These are phyloP conservation scores for Oreochromis tanganicae DNA, from an alignment of 2,113 vertebrate genomes.

Conservation along the genomic window DNA sequence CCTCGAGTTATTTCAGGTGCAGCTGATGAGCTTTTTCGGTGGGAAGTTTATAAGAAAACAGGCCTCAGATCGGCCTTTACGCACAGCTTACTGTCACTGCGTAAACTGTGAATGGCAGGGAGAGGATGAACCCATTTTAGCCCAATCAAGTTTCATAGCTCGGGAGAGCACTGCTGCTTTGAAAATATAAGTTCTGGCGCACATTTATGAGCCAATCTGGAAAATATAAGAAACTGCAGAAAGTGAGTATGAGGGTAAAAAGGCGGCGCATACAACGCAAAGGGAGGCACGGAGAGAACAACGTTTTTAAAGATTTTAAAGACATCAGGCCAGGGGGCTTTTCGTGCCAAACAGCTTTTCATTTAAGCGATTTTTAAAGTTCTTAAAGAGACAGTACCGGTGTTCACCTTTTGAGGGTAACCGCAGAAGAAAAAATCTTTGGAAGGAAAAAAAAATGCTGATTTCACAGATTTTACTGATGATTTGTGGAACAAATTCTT, in stretches of 20 bases:
- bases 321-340: background rate
- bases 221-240: background rate
- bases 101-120: background rate
- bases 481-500: background rate
- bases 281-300: background rate
- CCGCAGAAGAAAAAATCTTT: background rate
- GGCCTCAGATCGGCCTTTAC: slow-evolving; percentile 15
- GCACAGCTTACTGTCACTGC: background rate
- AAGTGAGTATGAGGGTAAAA: background rate
- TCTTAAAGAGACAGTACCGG: background rate
- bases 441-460: background rate
- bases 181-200: background rate
- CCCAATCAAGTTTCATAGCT: background rate
- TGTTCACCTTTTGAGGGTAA: background rate
- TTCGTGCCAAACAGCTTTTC: background rate
- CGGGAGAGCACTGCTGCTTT: background rate
- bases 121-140: background rate
- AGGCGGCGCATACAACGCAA: background rate
- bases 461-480: background rate
- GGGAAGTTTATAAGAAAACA: slow-evolving; percentile 29
- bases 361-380: background rate
- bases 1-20: slow-evolving; percentile 72
- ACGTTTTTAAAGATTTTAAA: background rate
- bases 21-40: slow-evolving; percentile 46
- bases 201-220: background rate